These are phyloP conservation scores for Pempheris klunzingeri DNA, from an alignment of 2,797 vertebrate genomes.

Conservation along the genomic window DNA sequence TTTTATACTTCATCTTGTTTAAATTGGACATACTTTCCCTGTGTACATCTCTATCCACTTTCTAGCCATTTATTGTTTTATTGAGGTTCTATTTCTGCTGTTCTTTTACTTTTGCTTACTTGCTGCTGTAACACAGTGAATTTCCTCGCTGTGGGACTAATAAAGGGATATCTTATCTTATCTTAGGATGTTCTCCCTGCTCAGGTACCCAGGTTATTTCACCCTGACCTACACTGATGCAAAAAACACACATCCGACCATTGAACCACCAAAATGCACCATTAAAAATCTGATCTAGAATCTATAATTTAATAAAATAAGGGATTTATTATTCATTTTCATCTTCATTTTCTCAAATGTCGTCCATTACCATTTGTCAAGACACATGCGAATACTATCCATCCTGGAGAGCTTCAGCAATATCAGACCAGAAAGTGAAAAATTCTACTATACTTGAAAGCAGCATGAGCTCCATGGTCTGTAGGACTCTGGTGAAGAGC, in stretches of 20 bases:
- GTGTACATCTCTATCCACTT: too few species aligned
- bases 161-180: background rate
- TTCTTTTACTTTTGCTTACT: too few species aligned
- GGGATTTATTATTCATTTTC: too few species aligned
- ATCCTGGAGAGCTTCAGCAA: background rate
- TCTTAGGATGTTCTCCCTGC: background rate
- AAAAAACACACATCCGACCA: background rate
- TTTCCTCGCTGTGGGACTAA: too few species aligned
- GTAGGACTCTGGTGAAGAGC: slow-evolving; percentile 33
- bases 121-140: too few species aligned
- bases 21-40: too few species aligned
- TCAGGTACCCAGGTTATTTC: background rate
- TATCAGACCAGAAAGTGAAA: background rate
- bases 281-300: background rate
- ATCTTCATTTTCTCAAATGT: background rate
- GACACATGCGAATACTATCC: background rate
- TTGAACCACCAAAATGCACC: background rate
- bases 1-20: too few species aligned
- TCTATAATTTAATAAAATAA: too few species aligned
- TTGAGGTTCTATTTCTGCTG: too few species aligned
- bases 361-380: too few species aligned
- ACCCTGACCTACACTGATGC: background rate
- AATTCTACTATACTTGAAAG: background rate
- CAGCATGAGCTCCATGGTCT: background rate
- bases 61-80: too few species aligned